Percentiles rank a stretch among this genome's conserved stretches.
phyloP scores from a whole-genome alignment of 2,797 vertebrate genomes.

The Sylvilagus floridanus region DNA sequence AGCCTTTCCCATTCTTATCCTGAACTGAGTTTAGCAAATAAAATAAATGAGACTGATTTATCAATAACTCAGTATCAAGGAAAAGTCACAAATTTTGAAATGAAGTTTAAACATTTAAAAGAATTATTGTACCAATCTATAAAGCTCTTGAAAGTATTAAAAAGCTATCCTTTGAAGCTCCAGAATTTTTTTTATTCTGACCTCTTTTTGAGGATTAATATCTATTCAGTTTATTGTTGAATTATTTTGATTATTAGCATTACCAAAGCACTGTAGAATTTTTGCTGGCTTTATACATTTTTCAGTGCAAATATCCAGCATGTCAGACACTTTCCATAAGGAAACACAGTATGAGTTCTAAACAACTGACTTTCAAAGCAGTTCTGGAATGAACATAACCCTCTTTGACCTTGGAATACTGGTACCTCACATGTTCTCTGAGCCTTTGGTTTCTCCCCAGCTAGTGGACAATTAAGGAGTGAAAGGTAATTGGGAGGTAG shows the following conservation, averaged over 20 bases:
- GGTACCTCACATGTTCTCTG: background rate
- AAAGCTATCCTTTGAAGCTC: background rate
- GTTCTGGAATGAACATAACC: background rate
- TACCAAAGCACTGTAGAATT: background rate
- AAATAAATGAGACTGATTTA: background rate
- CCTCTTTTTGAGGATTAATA: constrained; percentile 2
- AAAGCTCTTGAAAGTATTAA: constrained; percentile 51
- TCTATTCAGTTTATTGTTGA: constrained; percentile 13
- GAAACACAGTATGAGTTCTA: constrained; percentile 21
- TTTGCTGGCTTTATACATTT: constrained; percentile 46
- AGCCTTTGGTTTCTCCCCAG: background rate
- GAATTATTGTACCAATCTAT: background rate
- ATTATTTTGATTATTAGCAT: constrained; percentile 15
- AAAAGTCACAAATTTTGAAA: constrained; percentile 1
- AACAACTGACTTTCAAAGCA: background rate
- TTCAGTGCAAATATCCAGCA: constrained; percentile 7
- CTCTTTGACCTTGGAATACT: background rate
- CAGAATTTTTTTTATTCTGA: constrained; percentile 23
- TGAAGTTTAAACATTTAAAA: constrained; percentile 13
- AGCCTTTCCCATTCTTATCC: background rate
- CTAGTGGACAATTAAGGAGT: background rate
- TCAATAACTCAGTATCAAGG: background rate
- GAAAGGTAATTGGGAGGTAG: background rate
- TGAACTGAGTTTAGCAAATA: constrained; percentile 29
- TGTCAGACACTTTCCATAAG: background rate